A percentile compares a stretch with the other conserved stretches of the same genome.
These are phyloP conservation scores for Trichogramma pretiosum DNA, from an alignment of 1,140 invertebrate species.

Conservation along the genomic window DNA sequence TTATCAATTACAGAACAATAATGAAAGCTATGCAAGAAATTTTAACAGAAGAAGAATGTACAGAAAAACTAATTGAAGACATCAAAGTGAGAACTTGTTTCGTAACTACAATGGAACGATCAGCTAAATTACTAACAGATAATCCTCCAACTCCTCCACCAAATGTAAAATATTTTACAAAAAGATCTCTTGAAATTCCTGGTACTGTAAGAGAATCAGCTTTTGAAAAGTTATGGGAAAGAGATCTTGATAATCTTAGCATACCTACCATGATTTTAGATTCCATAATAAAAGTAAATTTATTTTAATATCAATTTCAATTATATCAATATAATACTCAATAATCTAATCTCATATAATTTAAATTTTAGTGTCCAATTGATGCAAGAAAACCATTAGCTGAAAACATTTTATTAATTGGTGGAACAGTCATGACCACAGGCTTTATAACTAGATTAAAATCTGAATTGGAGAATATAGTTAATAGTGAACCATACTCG, in stretches of 20 bases:
- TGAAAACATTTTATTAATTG: slow-evolving; percentile 75
- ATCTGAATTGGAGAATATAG: slow-evolving; percentile 60
- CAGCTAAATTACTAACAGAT: slow-evolving; percentile 48
- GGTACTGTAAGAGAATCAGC: slow-evolving; percentile 68
- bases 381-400: slow-evolving; percentile 65
- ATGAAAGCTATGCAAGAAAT: slow-evolving; percentile 24
- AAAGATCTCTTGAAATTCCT: slow-evolving; percentile 52
- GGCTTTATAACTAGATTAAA: slow-evolving; percentile 70
- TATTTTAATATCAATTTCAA: slow-evolving; percentile 5
- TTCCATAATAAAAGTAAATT: slow-evolving; percentile 60
- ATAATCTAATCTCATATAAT: slow-evolving; percentile 4
- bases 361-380: slow-evolving; percentile 58
- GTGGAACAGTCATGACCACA: slow-evolving; percentile 72
- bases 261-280: slow-evolving; percentile 78
- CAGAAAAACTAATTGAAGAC: slow-evolving; percentile 56
- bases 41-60: slow-evolving; percentile 39
- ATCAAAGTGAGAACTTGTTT: slow-evolving; percentile 73
- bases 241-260: slow-evolving; percentile 74
- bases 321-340: slow-evolving; percentile 1
- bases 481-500: slow-evolving; percentile 56
- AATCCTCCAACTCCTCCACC: slow-evolving; percentile 45
- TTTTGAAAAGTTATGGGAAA: slow-evolving; percentile 76
- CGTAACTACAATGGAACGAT: slow-evolving; percentile 66
- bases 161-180: slow-evolving; percentile 63
- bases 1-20: slow-evolving; percentile 28